phyloP scores from a whole-genome alignment of 2,888 invertebrate species.

The Encarsia formosa region DNA sequence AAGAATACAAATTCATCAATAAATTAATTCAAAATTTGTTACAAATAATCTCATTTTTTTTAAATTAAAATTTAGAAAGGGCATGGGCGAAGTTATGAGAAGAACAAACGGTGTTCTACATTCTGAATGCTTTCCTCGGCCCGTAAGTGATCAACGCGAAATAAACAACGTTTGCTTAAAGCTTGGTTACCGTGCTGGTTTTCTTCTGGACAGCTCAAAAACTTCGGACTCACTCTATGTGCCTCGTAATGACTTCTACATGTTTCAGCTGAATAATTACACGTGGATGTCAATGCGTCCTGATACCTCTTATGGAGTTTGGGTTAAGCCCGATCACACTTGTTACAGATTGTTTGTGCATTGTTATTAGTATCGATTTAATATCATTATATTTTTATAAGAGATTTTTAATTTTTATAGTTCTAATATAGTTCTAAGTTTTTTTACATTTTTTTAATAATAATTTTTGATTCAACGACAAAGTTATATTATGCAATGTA shows the following conservation, averaged over 20 bases:
- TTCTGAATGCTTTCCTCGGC: constrained; percentile 61
- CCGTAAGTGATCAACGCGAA: constrained; percentile 38
- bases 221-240: constrained; percentile 24
- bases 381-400: background rate
- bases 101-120: constrained; percentile 69
- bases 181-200: constrained; percentile 59
- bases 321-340: constrained; percentile 27
- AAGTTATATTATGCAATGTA: too few species aligned
- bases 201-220: constrained; percentile 10
- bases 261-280: constrained; percentile 34
- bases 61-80: constrained; percentile 54
- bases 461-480: too few species aligned
- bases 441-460: too few species aligned
- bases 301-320: constrained; percentile 33
- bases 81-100: constrained; percentile 65
- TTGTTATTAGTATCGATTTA: constrained; percentile 26
- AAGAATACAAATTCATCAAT: constrained; percentile 32
- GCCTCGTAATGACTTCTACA: constrained; percentile 36
- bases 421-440: too few species aligned
- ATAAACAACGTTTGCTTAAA: constrained; percentile 61
- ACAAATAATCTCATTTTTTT: too few species aligned
- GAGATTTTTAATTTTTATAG: too few species aligned
- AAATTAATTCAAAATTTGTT: too few species aligned
- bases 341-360: constrained; percentile 39
- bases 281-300: constrained; percentile 35